A percentile compares a stretch with the other conserved stretches of the same genome.
These are phyloP conservation scores for Telmatherina bonti DNA, from an alignment of 2,797 vertebrate genomes.

Conservation along the genomic window DNA sequence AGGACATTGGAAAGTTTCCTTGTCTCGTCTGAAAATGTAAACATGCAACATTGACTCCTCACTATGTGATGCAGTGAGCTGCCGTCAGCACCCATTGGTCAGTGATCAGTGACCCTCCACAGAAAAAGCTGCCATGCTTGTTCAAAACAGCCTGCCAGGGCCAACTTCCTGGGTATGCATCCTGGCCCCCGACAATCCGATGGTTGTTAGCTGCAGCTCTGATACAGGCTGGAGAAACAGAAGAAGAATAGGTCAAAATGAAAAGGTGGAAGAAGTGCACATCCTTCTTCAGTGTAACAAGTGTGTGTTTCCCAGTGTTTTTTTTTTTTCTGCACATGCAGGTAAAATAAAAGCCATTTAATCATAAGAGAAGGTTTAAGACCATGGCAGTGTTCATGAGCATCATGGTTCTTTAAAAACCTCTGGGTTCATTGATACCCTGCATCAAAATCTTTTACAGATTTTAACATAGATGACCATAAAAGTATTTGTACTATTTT, in stretches of 20 bases:
- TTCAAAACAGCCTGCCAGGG: constrained; percentile 52
- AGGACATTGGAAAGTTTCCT: no score
- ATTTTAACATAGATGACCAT: no score
- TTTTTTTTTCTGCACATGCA: not conserved
- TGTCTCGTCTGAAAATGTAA: not conserved
- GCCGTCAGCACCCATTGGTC: constrained; percentile 53
- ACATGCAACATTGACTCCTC: not conserved
- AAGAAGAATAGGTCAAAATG: not conserved
- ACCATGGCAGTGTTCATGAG: not conserved
- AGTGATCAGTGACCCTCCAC: constrained; percentile 56
- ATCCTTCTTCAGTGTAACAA: not conserved
- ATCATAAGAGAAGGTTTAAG: not conserved
- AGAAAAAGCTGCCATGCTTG: fast-evolving
- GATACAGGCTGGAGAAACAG: constrained; percentile 35
- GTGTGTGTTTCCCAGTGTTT: not conserved
- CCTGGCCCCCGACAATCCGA: constrained; percentile 36
- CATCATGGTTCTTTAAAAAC: not conserved
- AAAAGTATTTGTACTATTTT: no score
- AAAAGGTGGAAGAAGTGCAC: not conserved
- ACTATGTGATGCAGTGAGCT: constrained; percentile 22
- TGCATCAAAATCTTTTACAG: no score
- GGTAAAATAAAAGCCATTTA: no score
- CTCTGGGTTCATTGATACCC: no score
- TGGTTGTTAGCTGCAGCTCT: fast-evolving
- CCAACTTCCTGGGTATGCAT: not conserved